Conservation (phyloP, 2,113 vertebrate species). For the Parus major region DNA sequence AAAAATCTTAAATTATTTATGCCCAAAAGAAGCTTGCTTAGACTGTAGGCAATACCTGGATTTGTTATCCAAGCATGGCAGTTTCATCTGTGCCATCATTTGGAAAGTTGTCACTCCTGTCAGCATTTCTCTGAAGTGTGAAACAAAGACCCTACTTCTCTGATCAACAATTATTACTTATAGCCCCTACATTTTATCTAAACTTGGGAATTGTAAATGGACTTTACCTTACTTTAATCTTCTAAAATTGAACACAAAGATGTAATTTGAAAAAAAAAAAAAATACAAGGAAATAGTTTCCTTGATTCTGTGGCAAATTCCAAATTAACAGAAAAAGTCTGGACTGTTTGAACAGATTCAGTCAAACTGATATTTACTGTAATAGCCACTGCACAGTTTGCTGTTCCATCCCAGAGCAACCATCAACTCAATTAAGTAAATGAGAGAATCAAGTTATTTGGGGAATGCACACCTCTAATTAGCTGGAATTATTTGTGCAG, state of each 20-base stretch:
- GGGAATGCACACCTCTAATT: conserved; percentile 49
- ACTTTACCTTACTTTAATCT: not conserved
- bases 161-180: not conserved
- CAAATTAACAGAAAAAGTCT: not conserved
- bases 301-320: not conserved
- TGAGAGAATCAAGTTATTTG: conserved; percentile 11
- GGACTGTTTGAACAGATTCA: not conserved
- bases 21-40: not conserved
- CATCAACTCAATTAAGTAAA: conserved; percentile 47
- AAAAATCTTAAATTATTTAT: not conserved
- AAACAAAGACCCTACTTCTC: not conserved
- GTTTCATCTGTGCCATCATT: not conserved
- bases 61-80: not conserved
- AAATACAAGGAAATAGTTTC: not conserved
- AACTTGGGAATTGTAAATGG: not conserved
- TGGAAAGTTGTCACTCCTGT: not conserved
- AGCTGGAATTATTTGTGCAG: conserved; percentile 50
- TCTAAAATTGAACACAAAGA: not conserved
- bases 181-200: not conserved
- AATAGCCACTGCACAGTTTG: not conserved
- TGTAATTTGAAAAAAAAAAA: accelerated
- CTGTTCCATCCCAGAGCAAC: not conserved
- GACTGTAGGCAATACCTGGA: not conserved
- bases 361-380: not conserved
- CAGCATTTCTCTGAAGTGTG: not conserved